Percentiles rank a stretch among this genome's conserved stretches.
These are phyloP conservation scores for Otus scops DNA, from an alignment of 2,797 vertebrate species.

Conservation along the genomic window DNA sequence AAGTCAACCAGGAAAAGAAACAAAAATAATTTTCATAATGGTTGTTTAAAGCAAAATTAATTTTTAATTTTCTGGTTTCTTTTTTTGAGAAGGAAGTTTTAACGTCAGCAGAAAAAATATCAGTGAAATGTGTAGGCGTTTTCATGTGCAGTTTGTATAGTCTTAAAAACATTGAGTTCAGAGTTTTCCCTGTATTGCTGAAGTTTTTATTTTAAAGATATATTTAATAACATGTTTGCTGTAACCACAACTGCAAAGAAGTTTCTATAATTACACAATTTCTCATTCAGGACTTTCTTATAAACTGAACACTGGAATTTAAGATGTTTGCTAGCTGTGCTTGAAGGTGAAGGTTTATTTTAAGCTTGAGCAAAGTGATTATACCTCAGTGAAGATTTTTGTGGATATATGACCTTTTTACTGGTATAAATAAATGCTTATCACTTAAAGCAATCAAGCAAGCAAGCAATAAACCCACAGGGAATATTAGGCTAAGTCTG, in stretches of 20 bases:
- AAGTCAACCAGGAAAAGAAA: background rate
- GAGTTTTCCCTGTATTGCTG: background rate
- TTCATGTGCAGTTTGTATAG: background rate
- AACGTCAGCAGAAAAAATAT: background rate
- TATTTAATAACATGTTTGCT: background rate
- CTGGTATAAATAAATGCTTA: background rate
- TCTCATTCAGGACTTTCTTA: conserved; percentile 1
- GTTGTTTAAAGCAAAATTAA: background rate
- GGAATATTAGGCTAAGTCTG: background rate
- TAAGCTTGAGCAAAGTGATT: background rate
- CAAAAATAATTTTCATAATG: background rate
- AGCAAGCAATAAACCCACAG: background rate
- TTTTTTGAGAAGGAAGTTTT: background rate
- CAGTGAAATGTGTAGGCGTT: background rate
- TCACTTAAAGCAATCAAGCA: background rate
- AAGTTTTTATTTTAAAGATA: background rate
- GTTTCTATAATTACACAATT: background rate
- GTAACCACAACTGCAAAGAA: background rate
- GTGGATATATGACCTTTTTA: background rate
- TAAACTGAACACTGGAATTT: background rate
- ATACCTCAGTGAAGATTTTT: background rate
- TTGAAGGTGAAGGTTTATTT: background rate
- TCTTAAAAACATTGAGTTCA: background rate
- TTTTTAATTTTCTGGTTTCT: background rate
- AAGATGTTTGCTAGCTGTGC: background rate